Conservation (phyloP, 92 coral and sea anemone genomes). For the Phenganax marumi region DNA sequence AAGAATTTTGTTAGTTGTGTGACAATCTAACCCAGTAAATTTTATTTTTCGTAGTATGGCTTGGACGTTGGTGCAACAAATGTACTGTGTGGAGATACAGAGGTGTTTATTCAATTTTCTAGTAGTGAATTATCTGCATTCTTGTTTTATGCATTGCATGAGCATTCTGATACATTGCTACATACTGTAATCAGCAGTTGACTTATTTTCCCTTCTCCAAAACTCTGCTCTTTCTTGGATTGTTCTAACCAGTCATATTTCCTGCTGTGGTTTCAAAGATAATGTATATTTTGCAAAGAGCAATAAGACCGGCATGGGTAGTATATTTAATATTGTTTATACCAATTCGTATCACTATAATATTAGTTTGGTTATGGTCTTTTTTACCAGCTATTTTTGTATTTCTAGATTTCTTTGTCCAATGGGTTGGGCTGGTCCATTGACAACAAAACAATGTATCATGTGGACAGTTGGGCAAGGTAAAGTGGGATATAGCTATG, state of each 20-base stretch:
- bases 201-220: too few relatives aligned
- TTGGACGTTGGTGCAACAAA: constrained; percentile 16
- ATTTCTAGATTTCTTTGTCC: constrained; percentile 67
- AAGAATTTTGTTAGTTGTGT: neutral
- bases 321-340: too few relatives aligned
- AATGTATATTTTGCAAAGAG: too few relatives aligned
- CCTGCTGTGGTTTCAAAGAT: too few relatives aligned
- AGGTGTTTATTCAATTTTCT: neutral
- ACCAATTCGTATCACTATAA: too few relatives aligned
- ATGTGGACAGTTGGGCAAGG: constrained; percentile 70
- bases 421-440: constrained; percentile 87
- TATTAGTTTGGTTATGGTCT: neutral
- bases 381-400: neutral
- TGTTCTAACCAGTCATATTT: too few relatives aligned
- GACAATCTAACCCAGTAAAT: neutral
- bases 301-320: too few relatives aligned
- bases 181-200: too few relatives aligned
- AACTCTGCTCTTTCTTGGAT: too few relatives aligned
- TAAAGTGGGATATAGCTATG: constrained; percentile 13
- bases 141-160: too few relatives aligned
- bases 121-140: neutral
- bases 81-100: neutral
- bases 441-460: constrained; percentile 74
- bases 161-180: too few relatives aligned
- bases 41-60: constrained; percentile 9